phyloP scores from a whole-genome alignment of 2,888 invertebrate species.

The Galerucella calmariensis region DNA sequence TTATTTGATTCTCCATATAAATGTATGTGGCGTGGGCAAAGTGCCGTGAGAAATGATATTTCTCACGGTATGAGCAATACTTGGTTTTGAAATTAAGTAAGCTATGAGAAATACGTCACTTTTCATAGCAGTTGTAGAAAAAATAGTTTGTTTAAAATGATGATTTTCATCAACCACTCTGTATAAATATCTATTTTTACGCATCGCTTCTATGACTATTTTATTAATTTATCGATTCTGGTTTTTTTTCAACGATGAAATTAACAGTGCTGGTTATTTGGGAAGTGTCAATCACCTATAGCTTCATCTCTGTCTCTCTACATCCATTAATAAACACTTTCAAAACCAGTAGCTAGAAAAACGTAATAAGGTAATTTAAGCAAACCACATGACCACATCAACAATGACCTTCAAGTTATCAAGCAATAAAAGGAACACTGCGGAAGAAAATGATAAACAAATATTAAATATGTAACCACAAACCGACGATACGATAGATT shows the following conservation, averaged over 20 bases:
- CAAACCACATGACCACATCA: constrained; percentile 35
- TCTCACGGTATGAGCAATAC: too few species aligned
- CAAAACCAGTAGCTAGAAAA: constrained; percentile 16
- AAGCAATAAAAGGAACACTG: background rate
- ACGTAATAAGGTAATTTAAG: constrained; percentile 32
- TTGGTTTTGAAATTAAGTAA: too few species aligned
- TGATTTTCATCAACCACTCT: background rate
- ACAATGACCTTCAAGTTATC: constrained; percentile 36
- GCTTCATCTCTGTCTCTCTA: background rate
- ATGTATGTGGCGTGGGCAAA: too few species aligned
- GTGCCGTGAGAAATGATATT: too few species aligned
- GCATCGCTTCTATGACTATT: background rate
- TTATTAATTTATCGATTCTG: background rate
- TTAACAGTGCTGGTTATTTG: background rate
- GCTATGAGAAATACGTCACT: too few species aligned
- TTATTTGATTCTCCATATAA: too few species aligned
- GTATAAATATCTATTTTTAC: background rate
- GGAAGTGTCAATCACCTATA: background rate
- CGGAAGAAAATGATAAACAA: background rate
- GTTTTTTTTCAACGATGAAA: background rate
- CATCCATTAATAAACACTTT: background rate
- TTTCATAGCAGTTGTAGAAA: too few species aligned
- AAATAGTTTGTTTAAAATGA: too few species aligned
- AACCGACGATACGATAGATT: background rate
- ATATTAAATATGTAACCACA: constrained; percentile 8